phyloP scores from a whole-genome alignment of 2,113 vertebrate species.

The Alligator sinensis region DNA sequence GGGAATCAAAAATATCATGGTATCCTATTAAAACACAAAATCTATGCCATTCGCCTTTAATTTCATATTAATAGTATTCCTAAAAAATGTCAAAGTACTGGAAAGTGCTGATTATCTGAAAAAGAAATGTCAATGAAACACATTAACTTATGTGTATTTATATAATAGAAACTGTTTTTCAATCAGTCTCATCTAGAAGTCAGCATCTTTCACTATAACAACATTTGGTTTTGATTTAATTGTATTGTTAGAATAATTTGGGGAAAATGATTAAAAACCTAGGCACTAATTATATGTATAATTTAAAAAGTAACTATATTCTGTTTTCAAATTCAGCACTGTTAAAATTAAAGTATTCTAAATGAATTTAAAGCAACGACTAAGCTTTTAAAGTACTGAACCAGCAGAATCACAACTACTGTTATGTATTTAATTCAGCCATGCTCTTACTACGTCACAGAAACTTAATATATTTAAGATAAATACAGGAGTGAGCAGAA shows the following conservation, averaged over 20 bases:
- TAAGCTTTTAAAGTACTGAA: neutral
- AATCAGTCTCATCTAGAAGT: neutral
- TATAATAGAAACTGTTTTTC: neutral
- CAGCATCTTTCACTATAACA: neutral
- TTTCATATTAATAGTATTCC: neutral
- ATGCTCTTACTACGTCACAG: neutral
- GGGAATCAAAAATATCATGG: neutral
- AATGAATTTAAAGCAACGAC: neutral
- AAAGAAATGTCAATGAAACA: neutral
- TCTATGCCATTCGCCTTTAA: too few relatives aligned
- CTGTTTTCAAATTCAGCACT: neutral
- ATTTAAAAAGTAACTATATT: neutral
- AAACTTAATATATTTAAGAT: conserved; percentile 15
- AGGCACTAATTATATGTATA: neutral
- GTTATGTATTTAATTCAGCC: neutral
- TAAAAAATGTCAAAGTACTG: neutral
- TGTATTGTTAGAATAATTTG: neutral
- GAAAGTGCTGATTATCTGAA: neutral
- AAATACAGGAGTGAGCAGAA: conserved; percentile 4
- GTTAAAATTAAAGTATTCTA: neutral
- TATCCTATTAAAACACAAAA: neutral
- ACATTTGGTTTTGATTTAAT: neutral
- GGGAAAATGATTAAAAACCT: neutral
- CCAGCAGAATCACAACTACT: neutral
- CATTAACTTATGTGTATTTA: neutral